These are phyloP conservation scores for Trissolcus japonicus DNA, from an alignment of 2,888 invertebrate species.

Conservation along the genomic window DNA sequence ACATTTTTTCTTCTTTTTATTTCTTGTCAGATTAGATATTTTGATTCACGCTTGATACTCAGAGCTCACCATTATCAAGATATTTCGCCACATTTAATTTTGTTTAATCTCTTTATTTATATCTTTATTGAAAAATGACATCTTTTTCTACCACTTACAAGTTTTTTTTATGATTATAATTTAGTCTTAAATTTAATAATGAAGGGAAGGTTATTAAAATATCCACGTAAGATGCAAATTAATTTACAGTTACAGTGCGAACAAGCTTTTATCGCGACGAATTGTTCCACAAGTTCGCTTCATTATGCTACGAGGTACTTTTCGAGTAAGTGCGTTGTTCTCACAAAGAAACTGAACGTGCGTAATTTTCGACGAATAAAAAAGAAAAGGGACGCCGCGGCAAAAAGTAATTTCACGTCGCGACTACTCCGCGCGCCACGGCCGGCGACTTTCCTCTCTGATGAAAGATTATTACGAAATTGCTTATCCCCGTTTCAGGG, in stretches of 20 bases:
- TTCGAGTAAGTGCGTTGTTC: not conserved
- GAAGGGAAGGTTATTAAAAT: too few species aligned
- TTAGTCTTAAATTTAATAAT: too few species aligned
- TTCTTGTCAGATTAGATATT: too few species aligned
- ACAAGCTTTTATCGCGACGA: conserved; percentile 2
- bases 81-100: too few species aligned
- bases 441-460: conserved; percentile 8
- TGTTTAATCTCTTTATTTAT: too few species aligned
- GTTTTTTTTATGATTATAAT: too few species aligned
- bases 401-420: conserved; percentile 5
- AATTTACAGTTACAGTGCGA: conserved; percentile 9
- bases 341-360: conserved; percentile 14
- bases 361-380: conserved; percentile 8
- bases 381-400: not conserved
- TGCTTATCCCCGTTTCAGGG: conserved; percentile 8
- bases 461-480: conserved; percentile 26
- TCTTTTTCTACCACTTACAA: too few species aligned
- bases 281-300: not conserved
- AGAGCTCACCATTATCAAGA: too few species aligned
- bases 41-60: too few species aligned
- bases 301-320: not conserved
- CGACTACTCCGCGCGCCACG: not conserved
- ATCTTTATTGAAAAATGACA: too few species aligned
- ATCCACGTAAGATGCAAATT: not conserved
- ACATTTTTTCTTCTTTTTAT: conserved; percentile 2